A percentile compares a stretch with the other conserved stretches of the same genome.
Evolutionary conservation across 2,113 vertebrate species (phyloP).

Genomic region (Todiramphus chloris): DNA sequence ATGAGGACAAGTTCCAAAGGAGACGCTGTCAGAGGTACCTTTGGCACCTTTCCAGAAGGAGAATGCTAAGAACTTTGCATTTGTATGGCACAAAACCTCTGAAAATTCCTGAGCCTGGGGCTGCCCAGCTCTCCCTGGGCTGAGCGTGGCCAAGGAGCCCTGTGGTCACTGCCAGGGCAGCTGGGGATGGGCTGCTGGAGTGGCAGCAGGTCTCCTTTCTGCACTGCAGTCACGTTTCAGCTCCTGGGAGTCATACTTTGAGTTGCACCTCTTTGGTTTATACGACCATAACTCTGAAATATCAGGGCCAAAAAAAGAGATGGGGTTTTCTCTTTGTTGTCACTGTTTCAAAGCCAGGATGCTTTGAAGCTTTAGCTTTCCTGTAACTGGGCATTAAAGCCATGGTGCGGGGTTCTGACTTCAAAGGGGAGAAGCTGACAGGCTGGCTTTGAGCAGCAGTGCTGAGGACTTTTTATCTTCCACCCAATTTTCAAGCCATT

Average conservation of each 20-base stretch:
- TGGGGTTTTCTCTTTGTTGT: slow-evolving; percentile 4
- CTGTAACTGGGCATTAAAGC: slow-evolving; percentile 38
- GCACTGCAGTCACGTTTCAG: background rate
- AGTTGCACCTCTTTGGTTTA: background rate
- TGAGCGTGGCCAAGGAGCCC: background rate
- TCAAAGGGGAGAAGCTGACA: slow-evolving; percentile 55
- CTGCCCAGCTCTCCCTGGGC: background rate
- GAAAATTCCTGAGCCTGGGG: background rate
- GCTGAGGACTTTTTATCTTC: slow-evolving; percentile 29
- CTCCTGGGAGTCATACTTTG: background rate
- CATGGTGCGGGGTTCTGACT: slow-evolving; percentile 5
- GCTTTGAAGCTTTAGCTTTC: slow-evolving; percentile 56
- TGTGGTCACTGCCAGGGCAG: background rate
- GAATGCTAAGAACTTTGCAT: background rate
- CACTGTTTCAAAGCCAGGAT: background rate
- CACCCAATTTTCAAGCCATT: slow-evolving; percentile 8
- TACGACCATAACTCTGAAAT: background rate
- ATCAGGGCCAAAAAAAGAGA: background rate
- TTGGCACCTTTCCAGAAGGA: background rate
- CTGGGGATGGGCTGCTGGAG: fast-evolving
- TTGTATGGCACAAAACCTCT: background rate
- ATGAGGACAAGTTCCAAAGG: background rate
- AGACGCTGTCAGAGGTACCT: background rate
- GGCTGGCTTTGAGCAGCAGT: background rate
- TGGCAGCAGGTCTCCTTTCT: background rate